These are phyloP conservation scores for Rhinogobius similis DNA, from an alignment of 2,113 vertebrate species.

Conservation along the genomic window DNA sequence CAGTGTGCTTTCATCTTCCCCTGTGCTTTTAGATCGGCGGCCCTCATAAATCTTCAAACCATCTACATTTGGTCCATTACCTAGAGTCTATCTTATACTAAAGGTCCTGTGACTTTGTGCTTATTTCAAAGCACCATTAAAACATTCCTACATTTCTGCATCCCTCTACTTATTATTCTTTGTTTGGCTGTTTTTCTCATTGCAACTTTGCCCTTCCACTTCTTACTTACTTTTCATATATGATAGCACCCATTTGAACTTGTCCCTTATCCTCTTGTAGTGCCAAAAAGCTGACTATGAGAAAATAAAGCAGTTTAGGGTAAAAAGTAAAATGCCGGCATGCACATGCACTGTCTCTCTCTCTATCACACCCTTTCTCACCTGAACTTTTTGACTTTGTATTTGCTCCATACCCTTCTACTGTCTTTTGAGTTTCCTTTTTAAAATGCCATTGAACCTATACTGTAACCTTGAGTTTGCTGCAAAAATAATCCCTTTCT, in stretches of 20 bases:
- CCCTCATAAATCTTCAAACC: constrained; percentile 37
- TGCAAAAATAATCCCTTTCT: constrained; percentile 65
- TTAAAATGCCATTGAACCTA: constrained; percentile 25
- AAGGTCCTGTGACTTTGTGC: constrained; percentile 54
- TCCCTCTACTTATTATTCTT: constrained; percentile 23
- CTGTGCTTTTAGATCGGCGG: constrained; percentile 61
- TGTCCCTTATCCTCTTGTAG: constrained; percentile 37
- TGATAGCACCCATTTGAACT: constrained; percentile 27
- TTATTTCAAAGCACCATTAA: constrained; percentile 61
- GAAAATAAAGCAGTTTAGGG: constrained; percentile 48
- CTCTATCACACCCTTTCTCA: constrained; percentile 39
- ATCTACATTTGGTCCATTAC: constrained; percentile 30
- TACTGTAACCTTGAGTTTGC: constrained; percentile 42
- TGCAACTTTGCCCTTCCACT: constrained; percentile 24
- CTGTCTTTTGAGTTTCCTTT: constrained; percentile 36
- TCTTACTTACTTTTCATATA: constrained; percentile 25
- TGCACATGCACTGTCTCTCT: constrained; percentile 73
- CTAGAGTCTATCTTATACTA: constrained; percentile 20
- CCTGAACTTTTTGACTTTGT: constrained; percentile 19
- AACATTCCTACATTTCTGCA: constrained; percentile 48
- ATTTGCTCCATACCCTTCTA: constrained; percentile 21
- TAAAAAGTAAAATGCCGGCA: constrained; percentile 61
- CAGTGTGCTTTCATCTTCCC: constrained; percentile 67
- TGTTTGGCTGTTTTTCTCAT: constrained; percentile 20
- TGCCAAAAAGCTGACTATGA: constrained; percentile 60